Evolutionary conservation across 2,888 invertebrate genomes (phyloP).

Genomic region (Habrosyne pyritoides): DNA sequence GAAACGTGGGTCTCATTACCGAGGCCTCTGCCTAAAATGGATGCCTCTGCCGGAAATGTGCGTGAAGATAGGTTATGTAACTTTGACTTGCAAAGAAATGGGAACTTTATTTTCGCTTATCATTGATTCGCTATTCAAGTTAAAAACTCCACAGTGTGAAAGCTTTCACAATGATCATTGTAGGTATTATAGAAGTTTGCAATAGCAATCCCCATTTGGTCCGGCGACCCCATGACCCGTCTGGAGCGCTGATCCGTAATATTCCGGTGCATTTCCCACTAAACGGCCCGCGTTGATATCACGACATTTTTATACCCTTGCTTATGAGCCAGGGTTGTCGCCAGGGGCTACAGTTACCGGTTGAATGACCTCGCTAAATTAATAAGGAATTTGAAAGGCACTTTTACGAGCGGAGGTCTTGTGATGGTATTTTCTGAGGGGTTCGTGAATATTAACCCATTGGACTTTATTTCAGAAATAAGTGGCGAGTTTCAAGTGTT

Average conservation of each 20-base stretch:
- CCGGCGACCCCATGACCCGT: constrained; percentile 16
- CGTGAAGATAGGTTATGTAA: too few relatives aligned
- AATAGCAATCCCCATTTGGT: neutral
- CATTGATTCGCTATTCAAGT: too few relatives aligned
- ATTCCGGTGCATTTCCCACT: constrained; percentile 38
- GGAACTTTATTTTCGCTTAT: too few relatives aligned
- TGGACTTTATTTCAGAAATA: too few relatives aligned
- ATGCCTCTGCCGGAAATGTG: too few relatives aligned
- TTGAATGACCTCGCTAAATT: neutral
- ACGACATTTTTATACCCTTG: constrained; percentile 41
- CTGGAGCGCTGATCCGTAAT: constrained; percentile 21
- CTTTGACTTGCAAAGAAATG: too few relatives aligned
- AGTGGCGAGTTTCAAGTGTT: too few relatives aligned
- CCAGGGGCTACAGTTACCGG: neutral
- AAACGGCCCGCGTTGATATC: constrained; percentile 38
- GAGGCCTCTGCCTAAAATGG: too few relatives aligned
- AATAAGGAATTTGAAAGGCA: neutral
- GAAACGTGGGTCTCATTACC: too few relatives aligned
- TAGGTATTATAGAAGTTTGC: neutral
- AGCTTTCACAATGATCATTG: neutral
- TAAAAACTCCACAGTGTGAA: neutral
- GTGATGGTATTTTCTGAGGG: neutral
- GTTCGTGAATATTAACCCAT: neutral
- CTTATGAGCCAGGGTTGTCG: constrained; percentile 20
- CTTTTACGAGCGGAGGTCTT: neutral